Base-by-base conservation (phyloP, 2,113 vertebrate species). In the Aplodontia rufa region DNA sequence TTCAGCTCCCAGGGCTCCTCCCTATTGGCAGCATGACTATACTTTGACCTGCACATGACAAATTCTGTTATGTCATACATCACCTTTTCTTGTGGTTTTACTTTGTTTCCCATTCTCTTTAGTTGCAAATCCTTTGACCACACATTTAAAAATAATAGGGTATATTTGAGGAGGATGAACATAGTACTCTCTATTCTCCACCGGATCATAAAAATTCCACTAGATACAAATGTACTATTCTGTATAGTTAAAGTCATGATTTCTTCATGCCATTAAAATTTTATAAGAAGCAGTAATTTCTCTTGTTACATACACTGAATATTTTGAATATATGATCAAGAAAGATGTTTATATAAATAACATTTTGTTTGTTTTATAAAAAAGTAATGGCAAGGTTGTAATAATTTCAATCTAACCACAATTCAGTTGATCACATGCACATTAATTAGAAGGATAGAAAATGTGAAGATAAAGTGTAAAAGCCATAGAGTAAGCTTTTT, bases 391-490 rank as follows among this genome's bases (percentile, higher is more conserved):
- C 68, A 84, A 87, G n/a, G 14, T 32, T 78, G 12, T 81, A 55
- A 80, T 82, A 45, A 40, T 91, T 40, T 86, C 30, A n/a, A 95
- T n/a, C 51, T 87, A 58, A 72, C 79, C 37, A 45, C 12, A 86
- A 4, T 62, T 58, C 66, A 97, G 19, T 79, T 94, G n/a, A 12
- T 94, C 16, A 60, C 0, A 1, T 80, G 13, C 86, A 55, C 45
- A 95, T 83, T 80, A 51, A 22, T 93, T 96, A 74, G 90, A 79
- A 72, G 49, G 96, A 42, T 53, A 40, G 42, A 14, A 81, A 90
- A 60, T n/a, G 92, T 60, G 78, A 96, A 94, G 66, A 87, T 96
- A 95, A 96, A 95, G 92, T 88, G 28, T 64, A 93, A 97, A 97
- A 97, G 55, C 75, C 82, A 28, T 66, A 62, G 6, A 93, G 7